Evolutionary conservation across 2,797 vertebrate genomes (phyloP), one percentile per base, ranked within the genome.

Genomic region (Oceanodroma leucorhoa): DNA sequence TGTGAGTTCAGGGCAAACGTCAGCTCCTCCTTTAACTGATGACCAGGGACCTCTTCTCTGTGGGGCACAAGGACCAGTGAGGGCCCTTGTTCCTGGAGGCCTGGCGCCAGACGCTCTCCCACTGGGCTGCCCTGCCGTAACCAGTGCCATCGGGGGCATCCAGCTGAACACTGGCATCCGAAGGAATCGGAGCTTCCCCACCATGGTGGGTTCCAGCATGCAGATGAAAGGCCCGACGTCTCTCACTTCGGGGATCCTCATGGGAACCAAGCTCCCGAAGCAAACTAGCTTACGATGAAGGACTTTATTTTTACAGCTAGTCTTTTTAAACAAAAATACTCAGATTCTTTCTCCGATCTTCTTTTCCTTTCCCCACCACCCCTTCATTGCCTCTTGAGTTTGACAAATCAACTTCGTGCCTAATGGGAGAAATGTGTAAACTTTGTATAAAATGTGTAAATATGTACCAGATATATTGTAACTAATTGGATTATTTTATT

Each of bases 161-260:
- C 98, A 99, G 60, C 96, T 99, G 89, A 99, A 98, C 65, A 97
- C 98, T 10, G 99, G 99, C 84, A 98, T 99, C 91, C 98, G 99
- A 34, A 98, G 99, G 96, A 99, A 99, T 58, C 98, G 98, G 50
- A 99, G 99, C 97, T 99, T 99, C 92, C 99, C 99, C 26, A 98
- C 99, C 73, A 98, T 99, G 99, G 99, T 99, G 86, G 99, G 99
- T 48, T 99, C 99, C 94, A 99, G 99, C 94, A 99, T 99, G 99
- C 99, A 99, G 58, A 99, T 99, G 99, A 99, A 99, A 94, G 99
- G 98, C 84, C 99, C 99, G 0, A 98, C 98, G 1, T 98, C 99
- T 27, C 97, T 98, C 86, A 97, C 97, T 75, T 98, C 99, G 9
- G 98, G 99, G 86, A 98, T 99, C 87, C 97, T 99, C 53, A 98